A percentile compares a stretch with the other conserved stretches of the same genome.
These are phyloP conservation scores for Eurystomus gularis DNA, from an alignment of 2,113 vertebrate species.

Conservation along the genomic window DNA sequence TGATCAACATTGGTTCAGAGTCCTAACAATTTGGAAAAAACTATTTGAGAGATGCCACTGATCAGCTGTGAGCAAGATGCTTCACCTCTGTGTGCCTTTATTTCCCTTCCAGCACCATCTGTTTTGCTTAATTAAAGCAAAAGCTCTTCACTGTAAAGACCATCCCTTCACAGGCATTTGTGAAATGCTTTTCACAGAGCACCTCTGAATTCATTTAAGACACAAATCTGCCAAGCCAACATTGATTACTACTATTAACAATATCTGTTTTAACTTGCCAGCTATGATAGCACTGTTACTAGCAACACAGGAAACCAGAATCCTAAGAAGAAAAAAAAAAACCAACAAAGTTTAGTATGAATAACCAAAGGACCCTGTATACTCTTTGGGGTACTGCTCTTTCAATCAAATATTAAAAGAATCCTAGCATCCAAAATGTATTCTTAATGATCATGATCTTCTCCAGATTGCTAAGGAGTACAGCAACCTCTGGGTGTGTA, in stretches of 20 bases:
- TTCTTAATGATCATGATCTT: background rate
- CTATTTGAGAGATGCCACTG: background rate
- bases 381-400: background rate
- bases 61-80: conserved; percentile 49
- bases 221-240: background rate
- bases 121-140: conserved; percentile 43
- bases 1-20: background rate
- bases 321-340: background rate
- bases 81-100: conserved; percentile 37
- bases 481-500: background rate
- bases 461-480: background rate
- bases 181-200: conserved; percentile 12
- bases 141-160: background rate
- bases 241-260: conserved; percentile 3
- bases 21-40: background rate
- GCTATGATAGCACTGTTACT: background rate
- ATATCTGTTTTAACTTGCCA: conserved; percentile 13
- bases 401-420: background rate
- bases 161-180: conserved; percentile 38
- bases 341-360: background rate
- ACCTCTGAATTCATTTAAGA: conserved; percentile 7
- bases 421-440: background rate
- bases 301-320: background rate
- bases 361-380: background rate
- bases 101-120: conserved; percentile 54